Evolutionary conservation across 2,797 vertebrate species (phyloP), one percentile per base, ranked within the genome.

Genomic region (Anguilla marmorata): DNA sequence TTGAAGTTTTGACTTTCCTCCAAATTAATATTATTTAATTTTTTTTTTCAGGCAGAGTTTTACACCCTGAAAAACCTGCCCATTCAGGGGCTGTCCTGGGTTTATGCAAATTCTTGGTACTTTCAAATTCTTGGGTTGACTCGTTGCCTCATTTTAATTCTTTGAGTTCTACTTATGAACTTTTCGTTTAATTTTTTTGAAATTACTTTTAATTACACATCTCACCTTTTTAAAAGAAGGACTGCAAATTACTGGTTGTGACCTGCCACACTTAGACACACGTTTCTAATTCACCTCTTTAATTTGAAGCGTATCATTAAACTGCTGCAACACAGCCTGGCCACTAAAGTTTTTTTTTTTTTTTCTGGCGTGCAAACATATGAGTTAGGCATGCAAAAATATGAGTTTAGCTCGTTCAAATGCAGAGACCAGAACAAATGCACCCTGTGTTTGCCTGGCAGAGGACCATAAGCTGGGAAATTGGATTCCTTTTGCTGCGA

Each of bases 161-260:
- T 37, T n/a, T 60, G 9, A 19, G 11, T 24, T 45, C 14, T 45
- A 87, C 66, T 52, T 41, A 37, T 37, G 24, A 21, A n/a, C 56
- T 12, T 37, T 60, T 24, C 58, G 12, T 16, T 82, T 58, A 54
- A 33, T 54, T 41, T 82, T 82, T 33, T 58, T 60, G 63, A 63
- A 56, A 27, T 14, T 0, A 24, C 58, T 27, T 58, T 58, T 41
- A 58, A 33, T 56, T n/a, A 60, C 3, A 30, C 76, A 86, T 54
- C 50, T 54, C 21, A 82, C 54, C 58, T 69, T 72, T 72, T 58
- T 87, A 41, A 87, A 58, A 16, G 58, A 82, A 41, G 54, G 27
- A 80, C 19, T 48, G 58, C 60, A 58, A 27, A 50, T 84, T 3
- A 84, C 45, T 80, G 12, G 14, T 33, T 27, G 6, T 21, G 12